Evolutionary conservation across 2,888 invertebrate species (phyloP).

Genomic region (Cephus sareptanus): DNA sequence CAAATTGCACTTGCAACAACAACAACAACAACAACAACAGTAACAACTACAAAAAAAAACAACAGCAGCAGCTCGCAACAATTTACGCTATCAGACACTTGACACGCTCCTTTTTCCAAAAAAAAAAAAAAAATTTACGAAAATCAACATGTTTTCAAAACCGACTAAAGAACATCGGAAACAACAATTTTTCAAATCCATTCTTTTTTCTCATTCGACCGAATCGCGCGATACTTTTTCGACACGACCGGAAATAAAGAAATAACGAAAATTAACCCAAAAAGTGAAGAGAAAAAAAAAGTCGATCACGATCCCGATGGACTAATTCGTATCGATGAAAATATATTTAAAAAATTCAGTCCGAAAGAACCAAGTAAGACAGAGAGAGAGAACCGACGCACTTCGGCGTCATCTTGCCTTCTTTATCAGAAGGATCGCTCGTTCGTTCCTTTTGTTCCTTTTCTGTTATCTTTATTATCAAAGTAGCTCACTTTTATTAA

Average conservation of each 20-base stretch:
- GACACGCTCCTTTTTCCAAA: constrained; percentile 34
- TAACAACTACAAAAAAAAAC: constrained; percentile 6
- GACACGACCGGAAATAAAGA: constrained; percentile 7
- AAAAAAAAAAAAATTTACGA: constrained; percentile 15
- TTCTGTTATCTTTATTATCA: neutral
- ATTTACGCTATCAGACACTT: constrained; percentile 31
- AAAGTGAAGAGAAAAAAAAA: constrained; percentile 4
- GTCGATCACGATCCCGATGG: constrained; percentile 14
- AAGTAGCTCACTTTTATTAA: neutral
- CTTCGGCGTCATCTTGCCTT: neutral
- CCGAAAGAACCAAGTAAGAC: neutral
- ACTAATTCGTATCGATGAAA: neutral
- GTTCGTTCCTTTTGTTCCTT: neutral
- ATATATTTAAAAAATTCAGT: neutral
- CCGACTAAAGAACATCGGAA: neutral
- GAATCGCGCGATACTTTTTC: constrained; percentile 35
- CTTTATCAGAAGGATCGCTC: neutral
- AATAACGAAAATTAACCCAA: neutral
- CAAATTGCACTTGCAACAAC: constrained; percentile 10
- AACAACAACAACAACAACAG: constrained; percentile 7
- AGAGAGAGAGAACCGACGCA: neutral
- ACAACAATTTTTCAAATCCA: constrained; percentile 10
- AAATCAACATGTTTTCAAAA: neutral
- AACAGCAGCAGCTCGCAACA: constrained; percentile 21
- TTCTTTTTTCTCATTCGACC: constrained; percentile 27